Percentiles rank a stretch among this genome's conserved stretches.
These are phyloP conservation scores for Todiramphus chloris DNA, from an alignment of 2,113 vertebrate genomes.

Conservation along the genomic window DNA sequence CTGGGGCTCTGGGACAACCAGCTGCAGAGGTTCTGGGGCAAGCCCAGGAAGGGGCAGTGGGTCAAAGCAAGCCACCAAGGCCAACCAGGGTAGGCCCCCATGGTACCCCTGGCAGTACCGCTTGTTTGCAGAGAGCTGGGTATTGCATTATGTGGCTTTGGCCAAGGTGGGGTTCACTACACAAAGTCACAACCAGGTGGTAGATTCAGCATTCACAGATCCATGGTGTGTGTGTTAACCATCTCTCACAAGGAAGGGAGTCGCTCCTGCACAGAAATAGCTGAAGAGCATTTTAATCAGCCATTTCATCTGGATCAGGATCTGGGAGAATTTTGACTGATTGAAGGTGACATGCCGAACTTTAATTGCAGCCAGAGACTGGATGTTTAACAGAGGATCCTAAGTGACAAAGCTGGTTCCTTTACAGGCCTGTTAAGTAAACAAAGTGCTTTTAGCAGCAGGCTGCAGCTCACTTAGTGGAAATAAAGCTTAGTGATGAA, in stretches of 20 bases:
- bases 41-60: background rate
- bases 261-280: background rate
- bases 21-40: background rate
- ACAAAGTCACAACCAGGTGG: background rate
- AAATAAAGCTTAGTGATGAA: background rate
- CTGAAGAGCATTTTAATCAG: background rate
- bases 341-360: background rate
- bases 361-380: constrained; percentile 7
- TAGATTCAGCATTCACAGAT: background rate
- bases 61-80: background rate
- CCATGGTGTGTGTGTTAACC: accelerated
- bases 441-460: background rate
- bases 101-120: accelerated
- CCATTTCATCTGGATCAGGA: background rate
- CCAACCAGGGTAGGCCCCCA: background rate
- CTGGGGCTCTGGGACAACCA: accelerated
- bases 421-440: background rate
- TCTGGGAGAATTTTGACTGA: background rate
- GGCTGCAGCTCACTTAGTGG: background rate
- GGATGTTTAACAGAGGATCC: background rate
- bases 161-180: accelerated
- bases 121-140: too few relatives aligned
- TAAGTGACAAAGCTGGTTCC: background rate
- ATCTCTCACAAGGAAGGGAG: accelerated
- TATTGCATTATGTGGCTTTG: accelerated